These are phyloP conservation scores for Nowickia ferox DNA, from an alignment of 2,888 invertebrate genomes.

Conservation along the genomic window DNA sequence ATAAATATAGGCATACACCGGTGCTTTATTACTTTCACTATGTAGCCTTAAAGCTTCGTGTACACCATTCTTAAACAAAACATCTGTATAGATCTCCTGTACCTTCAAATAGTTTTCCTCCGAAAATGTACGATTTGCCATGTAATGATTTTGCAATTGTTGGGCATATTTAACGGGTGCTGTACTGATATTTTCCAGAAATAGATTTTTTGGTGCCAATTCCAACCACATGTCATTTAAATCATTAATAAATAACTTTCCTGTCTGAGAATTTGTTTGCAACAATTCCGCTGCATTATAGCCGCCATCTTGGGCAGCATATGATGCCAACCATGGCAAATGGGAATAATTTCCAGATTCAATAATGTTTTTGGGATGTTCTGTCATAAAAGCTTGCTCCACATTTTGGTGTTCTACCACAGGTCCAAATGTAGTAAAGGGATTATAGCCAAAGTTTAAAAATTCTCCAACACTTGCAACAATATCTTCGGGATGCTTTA, in stretches of 20 bases:
- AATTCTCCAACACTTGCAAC: slow-evolving; percentile 83
- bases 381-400: slow-evolving; percentile 85
- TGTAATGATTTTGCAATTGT: slow-evolving; percentile 56
- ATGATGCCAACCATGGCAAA: slow-evolving; percentile 88
- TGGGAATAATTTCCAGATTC: slow-evolving; percentile 84
- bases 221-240: slow-evolving; percentile 85
- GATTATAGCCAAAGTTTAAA: slow-evolving; percentile 85
- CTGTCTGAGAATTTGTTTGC: slow-evolving; percentile 75
- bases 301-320: slow-evolving; percentile 88
- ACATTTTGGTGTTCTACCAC: slow-evolving; percentile 85
- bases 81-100: slow-evolving; percentile 85
- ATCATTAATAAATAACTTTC: slow-evolving; percentile 80
- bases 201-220: slow-evolving; percentile 66
- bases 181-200: slow-evolving; percentile 58
- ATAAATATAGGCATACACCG: slow-evolving; percentile 87
- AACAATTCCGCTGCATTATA: slow-evolving; percentile 85
- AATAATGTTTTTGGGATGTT: slow-evolving; percentile 85
- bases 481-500: slow-evolving; percentile 85
- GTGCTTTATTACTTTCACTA: slow-evolving; percentile 83
- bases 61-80: slow-evolving; percentile 85
- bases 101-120: slow-evolving; percentile 81
- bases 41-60: slow-evolving; percentile 86
- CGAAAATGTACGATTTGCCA: slow-evolving; percentile 84
- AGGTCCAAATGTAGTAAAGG: slow-evolving; percentile 89
- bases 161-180: slow-evolving; percentile 52